Evolutionary conservation across 2,797 vertebrate genomes (phyloP), one percentile per base, ranked within the genome.

Genomic region (Sebastes nivosus): DNA sequence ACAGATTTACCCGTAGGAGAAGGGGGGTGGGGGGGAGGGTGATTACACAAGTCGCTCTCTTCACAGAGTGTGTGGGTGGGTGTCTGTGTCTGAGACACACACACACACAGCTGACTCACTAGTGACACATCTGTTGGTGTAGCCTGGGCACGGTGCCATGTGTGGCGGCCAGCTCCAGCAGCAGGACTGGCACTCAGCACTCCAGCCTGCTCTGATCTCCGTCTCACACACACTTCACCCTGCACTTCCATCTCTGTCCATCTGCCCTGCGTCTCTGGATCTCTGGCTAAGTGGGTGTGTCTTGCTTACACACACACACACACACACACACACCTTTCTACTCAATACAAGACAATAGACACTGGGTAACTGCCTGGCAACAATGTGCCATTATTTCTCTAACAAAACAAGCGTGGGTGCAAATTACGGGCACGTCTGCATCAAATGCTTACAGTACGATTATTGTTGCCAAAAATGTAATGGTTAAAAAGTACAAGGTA

Each of bases 91-190:
- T 82, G 75, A 82, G 72, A 86, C 70, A 80, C 81, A 50, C 46
- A 50, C 42, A 64, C 81, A 75, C 90, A 87, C 84, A 94, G 93
- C 94, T 95, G 94, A 95, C 89, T 95, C 93, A 94, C 92, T 84
- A 90, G 87, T 89, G 93, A 92, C 93, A 94, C 94, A 93, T 95
- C 93, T 93, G 94, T 92, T 94, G 92, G 93, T 81, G 77, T 85
- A 87, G 87, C 85, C 91, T 82, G 88, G 94, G 93, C 93, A 93
- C 70, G 0, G 78, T 86, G 93, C 94, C 93, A 94, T 84, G 92
- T 79, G 88, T 88, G 90, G 92, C 87, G 81, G 93, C 92, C 89
- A 92, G 90, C 87, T 89, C 91, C 88, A 85, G 92, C 93, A 94
- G 92, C 87, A 91, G 89, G 90, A 87, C 92, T 89, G 88, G 90